These are phyloP conservation scores for Plectropomus leopardus DNA, from an alignment of 2,113 vertebrate genomes.

Conservation along the genomic window DNA sequence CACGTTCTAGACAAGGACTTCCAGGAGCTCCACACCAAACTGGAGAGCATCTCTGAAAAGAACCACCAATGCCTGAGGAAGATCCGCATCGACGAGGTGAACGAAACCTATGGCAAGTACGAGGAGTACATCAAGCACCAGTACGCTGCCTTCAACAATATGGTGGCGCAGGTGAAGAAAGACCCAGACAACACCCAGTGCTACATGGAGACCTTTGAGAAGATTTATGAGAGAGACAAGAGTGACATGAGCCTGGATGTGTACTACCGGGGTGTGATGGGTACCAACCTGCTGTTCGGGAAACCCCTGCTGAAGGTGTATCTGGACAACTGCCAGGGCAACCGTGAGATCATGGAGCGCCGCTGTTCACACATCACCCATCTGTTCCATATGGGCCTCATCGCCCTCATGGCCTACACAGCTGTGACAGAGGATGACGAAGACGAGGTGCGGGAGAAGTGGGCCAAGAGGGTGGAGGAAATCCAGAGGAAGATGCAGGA, in stretches of 20 bases:
- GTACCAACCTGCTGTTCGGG: conserved; percentile 68
- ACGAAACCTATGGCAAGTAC: conserved; percentile 82
- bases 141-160: conserved; percentile 80
- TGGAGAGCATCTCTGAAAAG: conserved; percentile 82
- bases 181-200: conserved; percentile 59
- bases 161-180: conserved; percentile 79
- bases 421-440: conserved; percentile 84
- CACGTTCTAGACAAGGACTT: conserved; percentile 82
- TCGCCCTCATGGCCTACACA: conserved; percentile 85
- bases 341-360: conserved; percentile 81
- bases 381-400: conserved; percentile 86
- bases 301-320: conserved; percentile 82
- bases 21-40: conserved; percentile 72
- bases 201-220: conserved; percentile 78
- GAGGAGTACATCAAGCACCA: conserved; percentile 87
- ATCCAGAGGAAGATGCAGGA: conserved; percentile 87
- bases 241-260: conserved; percentile 79
- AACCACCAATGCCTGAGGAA: conserved; percentile 81
- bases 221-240: conserved; percentile 80
- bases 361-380: conserved; percentile 82
- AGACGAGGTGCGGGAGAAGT: conserved; percentile 82
- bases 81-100: conserved; percentile 83
- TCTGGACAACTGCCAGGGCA: conserved; percentile 75
- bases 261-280: conserved; percentile 82
- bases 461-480: conserved; percentile 78